These are phyloP conservation scores for Ispidina lecontei DNA, from an alignment of 2,797 vertebrate species.

Conservation along the genomic window DNA sequence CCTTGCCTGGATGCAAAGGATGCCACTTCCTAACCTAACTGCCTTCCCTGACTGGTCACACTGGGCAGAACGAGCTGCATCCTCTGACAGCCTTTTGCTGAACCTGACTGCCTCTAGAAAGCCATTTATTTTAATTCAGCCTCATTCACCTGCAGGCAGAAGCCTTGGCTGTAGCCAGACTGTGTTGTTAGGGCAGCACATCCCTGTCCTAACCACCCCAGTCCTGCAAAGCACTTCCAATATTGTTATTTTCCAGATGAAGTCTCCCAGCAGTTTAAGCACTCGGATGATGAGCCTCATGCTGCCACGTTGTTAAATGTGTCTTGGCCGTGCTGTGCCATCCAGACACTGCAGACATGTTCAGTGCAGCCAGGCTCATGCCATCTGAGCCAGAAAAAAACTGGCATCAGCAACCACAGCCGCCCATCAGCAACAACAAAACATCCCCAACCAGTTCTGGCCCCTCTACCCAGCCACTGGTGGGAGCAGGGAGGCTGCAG, in stretches of 20 bases:
- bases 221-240: not conserved
- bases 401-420: not conserved
- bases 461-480: not conserved
- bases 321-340: not conserved
- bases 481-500: not conserved
- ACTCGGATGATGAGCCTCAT: not conserved
- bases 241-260: not conserved
- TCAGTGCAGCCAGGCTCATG: not conserved
- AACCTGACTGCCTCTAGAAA: not conserved
- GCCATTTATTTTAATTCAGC: not conserved
- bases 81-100: not conserved
- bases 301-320: rapidly evolving
- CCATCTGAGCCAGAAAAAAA: rapidly evolving
- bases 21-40: rapidly evolving
- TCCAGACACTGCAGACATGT: not conserved
- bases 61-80: not conserved
- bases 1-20: not conserved
- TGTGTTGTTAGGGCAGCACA: not conserved
- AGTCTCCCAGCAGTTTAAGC: not conserved
- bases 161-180: not conserved
- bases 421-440: rapidly evolving
- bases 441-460: not conserved
- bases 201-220: not conserved
- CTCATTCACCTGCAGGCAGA: not conserved
- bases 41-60: rapidly evolving